phyloP scores from a whole-genome alignment of 2,888 invertebrate species.

The Embidobia sp. region DNA sequence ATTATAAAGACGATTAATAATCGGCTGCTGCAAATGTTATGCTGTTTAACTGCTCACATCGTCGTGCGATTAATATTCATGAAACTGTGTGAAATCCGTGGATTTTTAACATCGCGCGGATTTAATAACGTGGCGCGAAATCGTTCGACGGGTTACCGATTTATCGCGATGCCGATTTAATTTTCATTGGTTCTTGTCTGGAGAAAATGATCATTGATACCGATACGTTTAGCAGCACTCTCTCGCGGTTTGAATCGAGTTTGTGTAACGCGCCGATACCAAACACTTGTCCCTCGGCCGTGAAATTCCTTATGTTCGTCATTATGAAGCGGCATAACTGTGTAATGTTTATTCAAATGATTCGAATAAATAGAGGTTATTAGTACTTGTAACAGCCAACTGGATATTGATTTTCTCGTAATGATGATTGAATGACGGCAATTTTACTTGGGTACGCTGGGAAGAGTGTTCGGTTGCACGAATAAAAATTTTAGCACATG shows the following conservation, averaged over 20 bases:
- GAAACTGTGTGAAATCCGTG: constrained; percentile 21
- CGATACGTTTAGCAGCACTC: too few species aligned
- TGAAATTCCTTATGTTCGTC: constrained; percentile 1
- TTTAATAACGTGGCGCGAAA: too few species aligned
- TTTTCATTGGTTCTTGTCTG: too few species aligned
- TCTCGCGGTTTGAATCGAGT: too few species aligned
- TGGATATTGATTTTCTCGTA: constrained; percentile 33
- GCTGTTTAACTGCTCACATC: constrained; percentile 45
- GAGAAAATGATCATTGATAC: too few species aligned
- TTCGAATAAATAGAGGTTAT: constrained; percentile 33
- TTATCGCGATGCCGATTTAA: constrained; percentile 17
- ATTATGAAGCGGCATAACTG: not conserved
- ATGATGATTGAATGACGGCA: constrained; percentile 17
- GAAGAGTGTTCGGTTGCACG: too few species aligned
- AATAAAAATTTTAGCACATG: too few species aligned
- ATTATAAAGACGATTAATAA: constrained; percentile 34
- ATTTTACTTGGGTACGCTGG: too few species aligned
- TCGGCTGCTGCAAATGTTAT: constrained; percentile 30
- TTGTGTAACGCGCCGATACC: too few species aligned
- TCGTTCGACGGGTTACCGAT: constrained; percentile 28
- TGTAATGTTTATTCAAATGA: constrained; percentile 38
- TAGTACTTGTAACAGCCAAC: constrained; percentile 19
- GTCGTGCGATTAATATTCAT: constrained; percentile 53
- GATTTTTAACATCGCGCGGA: too few species aligned
- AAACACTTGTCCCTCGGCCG: not conserved